Evolutionary conservation across 2,113 vertebrate species (phyloP), one percentile per base, ranked within the genome.

Genomic region (Vidua macroura): DNA sequence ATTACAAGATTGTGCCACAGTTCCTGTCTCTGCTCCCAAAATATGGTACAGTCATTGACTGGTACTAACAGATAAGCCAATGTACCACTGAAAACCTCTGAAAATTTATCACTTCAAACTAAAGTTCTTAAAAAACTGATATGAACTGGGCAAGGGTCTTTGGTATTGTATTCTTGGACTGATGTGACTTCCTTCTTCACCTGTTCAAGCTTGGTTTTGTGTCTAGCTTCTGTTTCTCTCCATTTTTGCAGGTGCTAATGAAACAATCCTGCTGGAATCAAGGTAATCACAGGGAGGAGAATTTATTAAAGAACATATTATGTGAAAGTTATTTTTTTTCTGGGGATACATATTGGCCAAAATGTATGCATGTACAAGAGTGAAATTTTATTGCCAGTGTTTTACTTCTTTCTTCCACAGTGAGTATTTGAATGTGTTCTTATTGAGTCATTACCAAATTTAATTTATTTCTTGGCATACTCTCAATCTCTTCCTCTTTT

Each of bases 381-480:
- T 55, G 35, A 56, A 28, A 53, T 89, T 94, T 83, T 88, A 63
- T 44, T 70, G 22, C 30, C 23, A 53, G 5, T 44, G 19, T 74
- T 88, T n/a, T 41, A n/a, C 27, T 60, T 78, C 59, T 86, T 92
- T 46, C 9, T 88, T 88, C 37, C 59, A 66, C n/a, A 46, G 41
- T 43, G 7, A 3, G n/a, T 44, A 18, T 44, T 66, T n/a, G 46
- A 81, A 86, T 35, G 41, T 68, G 31, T 68, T 92, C 56, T 72
- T 37, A 68, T 31, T 41, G 48, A 88, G 27, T 86, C 76, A 37
- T 91, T 56, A 87, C 33, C 25, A 72, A 81, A 76, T 74, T 85
- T 76, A 41, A 83, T 96, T 96, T 92, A 83, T 91, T 91, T 87
- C 55, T 86, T 94, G 86, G 73, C 63, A 68, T 77, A 35, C 30